Conservation (phyloP, 2,888 invertebrate genomes). For the Atrina japonica region DNA sequence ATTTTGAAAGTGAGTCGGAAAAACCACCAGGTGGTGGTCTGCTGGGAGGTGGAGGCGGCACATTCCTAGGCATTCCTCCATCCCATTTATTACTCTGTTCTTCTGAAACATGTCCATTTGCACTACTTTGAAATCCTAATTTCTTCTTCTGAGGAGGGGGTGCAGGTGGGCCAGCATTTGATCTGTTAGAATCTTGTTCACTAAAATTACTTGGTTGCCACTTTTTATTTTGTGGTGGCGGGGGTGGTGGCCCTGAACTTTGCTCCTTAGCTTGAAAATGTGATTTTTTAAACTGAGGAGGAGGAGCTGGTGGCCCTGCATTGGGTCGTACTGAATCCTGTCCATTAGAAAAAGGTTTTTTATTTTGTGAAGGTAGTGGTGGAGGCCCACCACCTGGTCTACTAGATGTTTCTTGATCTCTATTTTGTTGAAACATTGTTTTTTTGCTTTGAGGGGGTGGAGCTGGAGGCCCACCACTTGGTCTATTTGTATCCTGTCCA, state of each 20-base stretch:
- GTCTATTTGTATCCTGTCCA: constrained; percentile 13
- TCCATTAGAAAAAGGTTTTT: constrained; percentile 17
- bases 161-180: constrained; percentile 71
- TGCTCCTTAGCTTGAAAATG: not conserved
- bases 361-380: constrained; percentile 20
- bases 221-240: constrained; percentile 38
- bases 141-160: constrained; percentile 56
- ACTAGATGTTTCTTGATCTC: not conserved
- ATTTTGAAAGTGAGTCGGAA: constrained; percentile 30
- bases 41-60: constrained; percentile 50
- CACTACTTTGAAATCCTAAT: constrained; percentile 12
- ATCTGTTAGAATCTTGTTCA: constrained; percentile 82
- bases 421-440: not conserved
- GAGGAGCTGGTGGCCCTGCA: constrained; percentile 38
- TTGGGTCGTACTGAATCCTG: not conserved
- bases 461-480: constrained; percentile 37
- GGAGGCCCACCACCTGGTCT: constrained; percentile 1
- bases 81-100: too few species aligned
- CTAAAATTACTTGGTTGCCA: constrained; percentile 83
- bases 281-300: constrained; percentile 35
- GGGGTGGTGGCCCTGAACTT: constrained; percentile 39
- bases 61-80: constrained; percentile 28
- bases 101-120: not conserved
- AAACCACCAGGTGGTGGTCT: constrained; percentile 48
- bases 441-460: constrained; percentile 42